Conservation (phyloP, 2,797 vertebrate genomes). For the Poeciliopsis presidionis region DNA sequence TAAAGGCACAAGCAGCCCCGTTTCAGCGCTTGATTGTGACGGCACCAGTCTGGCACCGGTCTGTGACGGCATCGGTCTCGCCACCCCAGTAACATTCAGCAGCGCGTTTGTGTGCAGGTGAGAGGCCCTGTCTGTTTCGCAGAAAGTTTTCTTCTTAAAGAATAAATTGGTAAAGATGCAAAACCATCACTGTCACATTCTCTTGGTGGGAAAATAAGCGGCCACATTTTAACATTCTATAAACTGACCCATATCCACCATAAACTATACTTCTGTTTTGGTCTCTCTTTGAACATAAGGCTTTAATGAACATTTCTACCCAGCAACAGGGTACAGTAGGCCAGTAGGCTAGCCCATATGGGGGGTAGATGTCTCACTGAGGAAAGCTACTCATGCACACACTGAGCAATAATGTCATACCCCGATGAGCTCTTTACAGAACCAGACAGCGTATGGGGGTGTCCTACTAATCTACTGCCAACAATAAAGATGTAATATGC, state of each 20-base stretch:
- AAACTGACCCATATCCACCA: slow-evolving; percentile 37
- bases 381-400: slow-evolving; percentile 63
- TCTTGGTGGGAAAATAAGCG: slow-evolving; percentile 25
- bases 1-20: slow-evolving; percentile 74
- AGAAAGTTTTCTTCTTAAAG: slow-evolving; percentile 35
- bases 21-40: slow-evolving; percentile 19
- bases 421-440: slow-evolving; percentile 56
- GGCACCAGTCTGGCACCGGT: slow-evolving; percentile 5
- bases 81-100: slow-evolving; percentile 14
- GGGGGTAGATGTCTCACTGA: slow-evolving; percentile 56
- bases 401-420: slow-evolving; percentile 74
- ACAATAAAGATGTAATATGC: slow-evolving; percentile 18
- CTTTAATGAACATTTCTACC: slow-evolving; percentile 48
- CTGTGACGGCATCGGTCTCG: slow-evolving; percentile 3
- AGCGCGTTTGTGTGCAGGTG: slow-evolving; percentile 1
- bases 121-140: slow-evolving; percentile 19
- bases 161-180: slow-evolving; percentile 49
- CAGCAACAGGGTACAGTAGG: slow-evolving; percentile 71
- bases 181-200: slow-evolving; percentile 34
- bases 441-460: slow-evolving; percentile 53
- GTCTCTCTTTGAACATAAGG: not conserved
- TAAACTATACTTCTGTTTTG: not conserved
- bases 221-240: slow-evolving; percentile 16
- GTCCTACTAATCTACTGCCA: slow-evolving; percentile 60
- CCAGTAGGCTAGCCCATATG: slow-evolving; percentile 64